Evolutionary conservation across 2,113 vertebrate genomes (phyloP), one percentile per base, ranked within the genome.

Genomic region (Ophthalmolycus amberensis): DNA sequence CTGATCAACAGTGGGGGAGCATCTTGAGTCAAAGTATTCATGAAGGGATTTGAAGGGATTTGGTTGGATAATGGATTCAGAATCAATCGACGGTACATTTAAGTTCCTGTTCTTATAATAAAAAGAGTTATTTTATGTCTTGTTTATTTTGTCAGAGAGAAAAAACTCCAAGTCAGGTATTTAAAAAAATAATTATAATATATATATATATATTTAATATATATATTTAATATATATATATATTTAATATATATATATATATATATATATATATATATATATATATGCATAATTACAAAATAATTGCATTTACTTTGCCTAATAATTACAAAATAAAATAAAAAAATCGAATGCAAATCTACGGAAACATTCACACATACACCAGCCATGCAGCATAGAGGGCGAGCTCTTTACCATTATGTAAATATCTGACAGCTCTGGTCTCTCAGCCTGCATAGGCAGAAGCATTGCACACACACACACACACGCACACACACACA

Each of bases 351-450:
- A 48, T 25, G 9, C 0, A 48, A 71, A 64, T 12, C 9, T 14
- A 32, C 6, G 46, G 16, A 64, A 25, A 69, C 8, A 22, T n/a
- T 65, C 7, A 40, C 42, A 38, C 10, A 14, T 34, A 29, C 68
- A 56, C 56, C 40, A 56, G 68, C 74, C 50, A 65, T 42, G 76
- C 70, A 75, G 85, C 34, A 32, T 5, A 29, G 46, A 75, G 60
- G 48, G 20, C 9, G 10, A 77, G 63, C 77, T 77, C 76, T 74
- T 85, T 65, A 87, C 68, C 75, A 75, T 80, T 77, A 69, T 83
- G 79, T 82, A 72, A 89, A 87, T 82, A 88, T 86, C 90, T 78
- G 77, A 77, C 87, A 85, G 86, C 82, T 84, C 82, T 48, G 75
- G 79, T 78, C 84, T 79, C 68, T 83, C 62, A 75, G 88, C 67